Evolutionary conservation across 2,888 invertebrate genomes (phyloP).

Genomic region (Yponomeuta plumbellus): DNA sequence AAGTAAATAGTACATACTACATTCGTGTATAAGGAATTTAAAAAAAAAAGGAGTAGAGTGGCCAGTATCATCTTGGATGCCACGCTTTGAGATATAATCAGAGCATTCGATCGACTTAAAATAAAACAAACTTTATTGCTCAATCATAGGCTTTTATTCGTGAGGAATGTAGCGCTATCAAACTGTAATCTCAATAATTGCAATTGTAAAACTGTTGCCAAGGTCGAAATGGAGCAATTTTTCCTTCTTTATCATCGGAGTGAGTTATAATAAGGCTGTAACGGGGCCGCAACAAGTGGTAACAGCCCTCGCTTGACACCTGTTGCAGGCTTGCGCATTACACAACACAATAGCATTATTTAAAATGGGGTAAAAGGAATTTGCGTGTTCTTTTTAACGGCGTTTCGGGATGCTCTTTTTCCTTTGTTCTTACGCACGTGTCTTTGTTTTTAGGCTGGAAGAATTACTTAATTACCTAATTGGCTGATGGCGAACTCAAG

Average conservation of each 20-base stretch:
- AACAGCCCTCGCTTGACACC: constrained; percentile 49
- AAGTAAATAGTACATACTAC: neutral
- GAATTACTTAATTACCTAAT: neutral
- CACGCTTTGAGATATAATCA: neutral
- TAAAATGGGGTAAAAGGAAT: constrained; percentile 4
- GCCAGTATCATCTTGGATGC: neutral
- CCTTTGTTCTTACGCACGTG: constrained; percentile 4
- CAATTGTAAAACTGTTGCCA: neutral
- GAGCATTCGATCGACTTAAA: neutral
- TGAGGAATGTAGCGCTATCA: constrained; percentile 2
- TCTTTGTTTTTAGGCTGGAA: neutral
- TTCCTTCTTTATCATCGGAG: constrained; percentile 8
- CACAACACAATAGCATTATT: constrained; percentile 13
- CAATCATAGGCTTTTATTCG: neutral
- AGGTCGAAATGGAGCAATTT: constrained; percentile 11
- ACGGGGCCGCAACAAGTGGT: constrained; percentile 50
- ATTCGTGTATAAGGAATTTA: neutral
- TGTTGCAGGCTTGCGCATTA: constrained; percentile 36
- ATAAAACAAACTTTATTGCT: neutral
- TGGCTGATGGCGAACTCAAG: neutral
- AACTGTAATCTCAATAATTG: neutral
- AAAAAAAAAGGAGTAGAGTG: neutral
- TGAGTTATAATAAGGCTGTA: neutral
- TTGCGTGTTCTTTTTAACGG: constrained; percentile 13
- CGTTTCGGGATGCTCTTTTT: neutral